Evolutionary conservation across 2,113 vertebrate genomes (phyloP).

Genomic region (Nycticebus coucang): DNA sequence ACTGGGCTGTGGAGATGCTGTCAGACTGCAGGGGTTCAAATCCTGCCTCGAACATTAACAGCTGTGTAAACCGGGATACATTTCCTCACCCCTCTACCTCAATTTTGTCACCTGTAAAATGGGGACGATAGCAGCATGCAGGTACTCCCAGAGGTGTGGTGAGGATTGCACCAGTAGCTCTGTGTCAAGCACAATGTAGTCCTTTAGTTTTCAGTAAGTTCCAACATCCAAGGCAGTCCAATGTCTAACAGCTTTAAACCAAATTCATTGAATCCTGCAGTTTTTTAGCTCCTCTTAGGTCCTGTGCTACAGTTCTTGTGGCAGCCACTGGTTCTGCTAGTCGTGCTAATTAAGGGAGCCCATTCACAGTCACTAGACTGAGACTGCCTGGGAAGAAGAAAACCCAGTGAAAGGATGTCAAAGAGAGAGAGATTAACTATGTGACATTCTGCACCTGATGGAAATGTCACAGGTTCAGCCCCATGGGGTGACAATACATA

Average conservation of each 20-base stretch:
- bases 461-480: slow-evolving; percentile 66
- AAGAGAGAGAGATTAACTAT: slow-evolving; percentile 51
- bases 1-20: neutral
- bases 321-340: neutral
- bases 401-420: slow-evolving; percentile 52
- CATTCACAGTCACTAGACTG: slow-evolving; percentile 35
- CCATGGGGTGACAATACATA: slow-evolving; percentile 18
- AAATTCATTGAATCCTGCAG: neutral
- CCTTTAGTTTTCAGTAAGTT: neutral
- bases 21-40: neutral
- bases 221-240: neutral
- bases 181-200: neutral
- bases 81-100: neutral
- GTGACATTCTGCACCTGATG: slow-evolving; percentile 39
- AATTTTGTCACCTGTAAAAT: neutral
- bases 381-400: slow-evolving; percentile 46
- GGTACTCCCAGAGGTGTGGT: neutral
- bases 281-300: neutral
- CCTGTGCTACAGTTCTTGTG: neutral
- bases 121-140: too few species aligned
- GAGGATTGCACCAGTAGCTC: neutral
- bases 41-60: neutral
- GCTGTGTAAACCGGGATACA: neutral
- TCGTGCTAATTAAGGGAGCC: slow-evolving; percentile 62
- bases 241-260: neutral